phyloP scores from a whole-genome alignment of 2,888 invertebrate species.

The Troides aeacus region DNA sequence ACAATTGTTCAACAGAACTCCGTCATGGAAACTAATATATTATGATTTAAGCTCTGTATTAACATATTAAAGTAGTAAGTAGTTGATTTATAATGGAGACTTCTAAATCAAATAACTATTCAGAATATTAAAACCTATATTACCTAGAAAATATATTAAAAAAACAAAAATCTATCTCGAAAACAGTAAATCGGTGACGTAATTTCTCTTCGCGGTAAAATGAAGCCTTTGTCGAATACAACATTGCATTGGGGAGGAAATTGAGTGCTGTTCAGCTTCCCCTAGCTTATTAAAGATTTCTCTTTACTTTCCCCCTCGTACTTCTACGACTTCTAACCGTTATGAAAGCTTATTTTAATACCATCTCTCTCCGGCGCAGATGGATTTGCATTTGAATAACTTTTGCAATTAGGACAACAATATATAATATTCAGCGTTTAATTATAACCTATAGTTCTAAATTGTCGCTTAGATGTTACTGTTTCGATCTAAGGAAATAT shows the following conservation, averaged over 20 bases:
- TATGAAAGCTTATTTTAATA: not conserved
- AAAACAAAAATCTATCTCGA: not conserved
- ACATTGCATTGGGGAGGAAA: conserved; percentile 50
- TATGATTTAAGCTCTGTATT: too few relatives aligned
- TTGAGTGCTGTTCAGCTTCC: conserved; percentile 53
- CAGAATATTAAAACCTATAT: not conserved
- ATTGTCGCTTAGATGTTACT: too few relatives aligned
- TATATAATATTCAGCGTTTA: too few relatives aligned
- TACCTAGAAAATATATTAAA: not conserved
- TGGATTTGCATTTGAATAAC: too few relatives aligned
- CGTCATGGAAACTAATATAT: too few relatives aligned
- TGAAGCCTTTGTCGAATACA: conserved; percentile 55
- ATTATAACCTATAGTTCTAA: too few relatives aligned
- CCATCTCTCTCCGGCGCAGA: too few relatives aligned
- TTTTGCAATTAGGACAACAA: too few relatives aligned
- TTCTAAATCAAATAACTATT: not conserved
- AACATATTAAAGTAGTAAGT: too few relatives aligned
- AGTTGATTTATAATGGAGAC: not conserved
- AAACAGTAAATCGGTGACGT: not conserved
- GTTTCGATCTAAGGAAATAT: too few relatives aligned
- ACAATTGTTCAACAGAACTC: not conserved
- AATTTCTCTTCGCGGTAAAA: not conserved
- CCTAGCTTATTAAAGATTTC: not conserved
- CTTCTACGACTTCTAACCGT: not conserved
- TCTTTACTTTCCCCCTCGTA: not conserved